Evolutionary conservation across 1,140 invertebrate genomes (phyloP), one percentile per base, ranked within the genome.

Genomic region (Camponotus floridanus): DNA sequence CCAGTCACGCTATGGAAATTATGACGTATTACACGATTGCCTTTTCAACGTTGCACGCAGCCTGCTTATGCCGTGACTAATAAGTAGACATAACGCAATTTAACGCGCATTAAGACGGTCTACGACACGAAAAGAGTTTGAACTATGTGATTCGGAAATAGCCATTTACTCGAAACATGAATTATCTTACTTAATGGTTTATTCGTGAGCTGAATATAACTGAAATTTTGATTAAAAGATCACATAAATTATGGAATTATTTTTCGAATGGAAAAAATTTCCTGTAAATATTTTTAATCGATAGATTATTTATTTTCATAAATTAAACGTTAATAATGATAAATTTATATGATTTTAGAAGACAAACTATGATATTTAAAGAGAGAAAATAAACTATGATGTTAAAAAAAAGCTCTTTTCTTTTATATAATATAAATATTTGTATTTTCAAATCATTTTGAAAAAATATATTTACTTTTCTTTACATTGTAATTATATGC

Each of bases 1-100:
- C 84, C 87, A 88, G 92, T 93, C 92, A 93, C 92, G 92, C 92
- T 90, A 92, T 90, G 92, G 87, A 92, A 93, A 93, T 93, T 93
- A 93, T 93, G 92, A 93, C 90, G 90, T 92, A 92, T 93, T 91
- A 92, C 91, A 87, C 92, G 92, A 90, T 91, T 88, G 92, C 90
- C 91, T 90, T 93, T 93, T 93, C 92, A 88, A 91, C 91, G 87
- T 90, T 65, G 90, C 86, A 86, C 74, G 91, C 76, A 76, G 79
- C 84, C 76, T 79, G 76, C 67, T 87, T 85, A 88, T 91, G 85
- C 91, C 91, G 90, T 92, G 91, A 92, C 90, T 92, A 92, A 92
- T 92, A 92, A 92, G 90, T 87, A 90, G 85, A 92, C 79, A 92
- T 88, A 90, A 88, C 55, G 81, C 87, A 88, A 87, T 90, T 93